These are phyloP conservation scores for Coregonus clupeaformis DNA, from an alignment of 2,113 vertebrate species.

Conservation along the genomic window DNA sequence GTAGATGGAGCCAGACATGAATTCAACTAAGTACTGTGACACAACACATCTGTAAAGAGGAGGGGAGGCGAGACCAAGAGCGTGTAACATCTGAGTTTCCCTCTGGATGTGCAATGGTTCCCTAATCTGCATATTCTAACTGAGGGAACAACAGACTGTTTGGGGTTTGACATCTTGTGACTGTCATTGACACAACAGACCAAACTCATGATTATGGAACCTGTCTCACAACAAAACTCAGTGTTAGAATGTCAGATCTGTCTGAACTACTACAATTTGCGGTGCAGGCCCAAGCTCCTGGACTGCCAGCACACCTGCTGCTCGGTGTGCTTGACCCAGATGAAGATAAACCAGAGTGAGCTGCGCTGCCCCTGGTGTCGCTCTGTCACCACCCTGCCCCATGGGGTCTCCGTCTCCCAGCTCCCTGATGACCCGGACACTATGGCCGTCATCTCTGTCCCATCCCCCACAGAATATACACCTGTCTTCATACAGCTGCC, in stretches of 20 bases:
- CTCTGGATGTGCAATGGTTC: neutral
- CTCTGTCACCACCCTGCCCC: constrained; percentile 76
- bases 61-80: neutral
- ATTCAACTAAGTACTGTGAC: constrained; percentile 20
- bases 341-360: constrained; percentile 83
- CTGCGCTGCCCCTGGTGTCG: constrained; percentile 83
- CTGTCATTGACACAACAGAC: neutral
- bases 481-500: constrained; percentile 81
- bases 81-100: neutral
- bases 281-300: constrained; percentile 79
- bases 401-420: constrained; percentile 76
- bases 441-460: constrained; percentile 73
- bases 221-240: constrained; percentile 42
- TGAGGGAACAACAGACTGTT: neutral
- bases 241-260: constrained; percentile 84
- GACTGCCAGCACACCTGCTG: constrained; percentile 85
- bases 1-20: constrained; percentile 19
- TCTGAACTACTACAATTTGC: constrained; percentile 81
- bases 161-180: neutral
- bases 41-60: neutral
- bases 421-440: constrained; percentile 81
- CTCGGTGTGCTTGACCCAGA: constrained; percentile 82
- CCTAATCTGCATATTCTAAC: neutral
- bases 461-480: constrained; percentile 76
- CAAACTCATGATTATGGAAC: constrained; percentile 67